Percentiles rank a stretch among this genome's conserved stretches.
Conservation (phyloP, 2,797 vertebrate species). For the Hybognathus amarus region DNA sequence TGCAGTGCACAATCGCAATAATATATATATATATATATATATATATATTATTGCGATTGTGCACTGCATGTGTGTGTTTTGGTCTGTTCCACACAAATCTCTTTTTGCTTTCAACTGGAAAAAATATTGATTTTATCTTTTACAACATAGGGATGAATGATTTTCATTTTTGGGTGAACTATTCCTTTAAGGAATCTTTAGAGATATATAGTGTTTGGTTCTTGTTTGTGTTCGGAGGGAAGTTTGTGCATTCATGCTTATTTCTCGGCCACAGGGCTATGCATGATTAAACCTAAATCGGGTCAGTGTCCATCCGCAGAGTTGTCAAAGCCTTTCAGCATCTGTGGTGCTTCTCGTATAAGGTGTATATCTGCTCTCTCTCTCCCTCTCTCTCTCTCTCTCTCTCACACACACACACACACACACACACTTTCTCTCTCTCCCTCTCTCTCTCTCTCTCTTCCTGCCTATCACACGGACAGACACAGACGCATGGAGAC, state of each 20-base stretch:
- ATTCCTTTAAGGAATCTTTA: not conserved
- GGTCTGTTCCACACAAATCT: no score
- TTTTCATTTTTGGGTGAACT: not conserved
- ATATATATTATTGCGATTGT: no score
- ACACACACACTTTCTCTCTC: not conserved
- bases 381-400: not conserved
- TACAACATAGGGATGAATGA: not conserved
- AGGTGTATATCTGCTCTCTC: not conserved
- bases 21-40: not conserved
- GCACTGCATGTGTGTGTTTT: no score
- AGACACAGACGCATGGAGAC: not conserved
- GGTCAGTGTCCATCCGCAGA: constrained; percentile 39
- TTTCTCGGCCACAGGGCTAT: constrained; percentile 26
- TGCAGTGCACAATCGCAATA: no score
- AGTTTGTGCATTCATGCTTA: constrained; percentile 8
- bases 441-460: not conserved
- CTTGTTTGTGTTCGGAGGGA: not conserved
- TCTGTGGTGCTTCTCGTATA: constrained; percentile 26
- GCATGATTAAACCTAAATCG: constrained; percentile 34
- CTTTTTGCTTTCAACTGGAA: no score
- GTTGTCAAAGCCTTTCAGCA: constrained; percentile 38
- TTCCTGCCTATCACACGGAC: not conserved
- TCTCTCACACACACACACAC: no score
- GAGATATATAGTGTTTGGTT: constrained; percentile 4
- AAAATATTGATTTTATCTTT: not conserved